Percentiles rank a stretch among this genome's conserved stretches.
Evolutionary conservation across 2,113 vertebrate species (phyloP).

Genomic region (Cisticola juncidis): DNA sequence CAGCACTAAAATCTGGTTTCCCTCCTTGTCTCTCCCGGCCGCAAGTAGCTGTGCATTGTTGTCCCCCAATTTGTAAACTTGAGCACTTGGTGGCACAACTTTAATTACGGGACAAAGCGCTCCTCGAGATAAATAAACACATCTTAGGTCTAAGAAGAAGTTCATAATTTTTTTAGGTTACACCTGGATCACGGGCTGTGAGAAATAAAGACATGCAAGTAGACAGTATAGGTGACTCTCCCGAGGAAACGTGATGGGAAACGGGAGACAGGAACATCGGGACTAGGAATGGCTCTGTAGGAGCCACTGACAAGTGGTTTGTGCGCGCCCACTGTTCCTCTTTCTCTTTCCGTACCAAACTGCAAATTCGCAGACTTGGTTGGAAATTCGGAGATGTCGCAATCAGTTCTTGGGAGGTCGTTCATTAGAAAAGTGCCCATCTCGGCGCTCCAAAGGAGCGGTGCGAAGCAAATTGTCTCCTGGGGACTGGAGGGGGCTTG

Average conservation of each 20-base stretch:
- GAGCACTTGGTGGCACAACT: background rate
- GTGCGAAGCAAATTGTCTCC: constrained; percentile 54
- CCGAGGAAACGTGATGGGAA: background rate
- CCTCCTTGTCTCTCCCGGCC: background rate
- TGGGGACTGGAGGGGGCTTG: constrained; percentile 48
- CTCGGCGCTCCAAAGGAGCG: constrained; percentile 7
- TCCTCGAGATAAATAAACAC: background rate
- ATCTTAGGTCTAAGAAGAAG: background rate
- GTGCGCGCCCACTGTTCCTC: accelerated
- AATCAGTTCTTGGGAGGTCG: background rate
- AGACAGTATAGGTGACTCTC: background rate
- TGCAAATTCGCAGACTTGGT: background rate
- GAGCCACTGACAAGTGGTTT: background rate
- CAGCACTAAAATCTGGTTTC: background rate
- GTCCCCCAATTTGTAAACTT: background rate
- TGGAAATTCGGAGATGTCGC: background rate
- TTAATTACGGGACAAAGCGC: background rate
- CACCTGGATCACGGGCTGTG: background rate
- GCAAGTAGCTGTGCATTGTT: background rate
- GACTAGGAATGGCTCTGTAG: background rate
- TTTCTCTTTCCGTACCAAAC: background rate
- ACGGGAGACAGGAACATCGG: background rate
- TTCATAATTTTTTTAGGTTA: background rate
- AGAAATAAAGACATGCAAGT: background rate
- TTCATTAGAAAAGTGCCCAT: background rate